Evolutionary conservation across 2,888 invertebrate genomes (phyloP).

Genomic region (Clunio marinus): DNA sequence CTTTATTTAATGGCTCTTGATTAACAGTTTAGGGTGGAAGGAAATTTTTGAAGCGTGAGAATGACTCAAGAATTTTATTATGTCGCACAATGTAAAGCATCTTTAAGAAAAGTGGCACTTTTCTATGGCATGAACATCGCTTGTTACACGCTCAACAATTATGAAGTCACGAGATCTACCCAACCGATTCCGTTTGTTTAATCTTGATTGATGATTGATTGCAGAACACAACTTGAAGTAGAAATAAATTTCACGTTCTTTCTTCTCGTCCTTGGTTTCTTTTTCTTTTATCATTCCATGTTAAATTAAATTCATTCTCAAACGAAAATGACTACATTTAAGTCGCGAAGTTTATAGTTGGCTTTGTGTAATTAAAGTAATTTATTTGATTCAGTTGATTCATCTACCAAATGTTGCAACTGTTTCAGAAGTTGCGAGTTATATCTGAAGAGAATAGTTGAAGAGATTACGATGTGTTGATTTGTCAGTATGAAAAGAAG

Average conservation of each 20-base stretch:
- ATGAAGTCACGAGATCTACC: background rate
- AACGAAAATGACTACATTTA: background rate
- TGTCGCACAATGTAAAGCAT: background rate
- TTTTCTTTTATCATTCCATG: no score
- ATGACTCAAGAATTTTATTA: background rate
- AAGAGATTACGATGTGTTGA: no score
- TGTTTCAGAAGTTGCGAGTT: no score
- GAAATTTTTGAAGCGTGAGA: background rate
- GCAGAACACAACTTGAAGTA: background rate
- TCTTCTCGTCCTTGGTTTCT: no score
- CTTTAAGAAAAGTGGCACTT: no score
- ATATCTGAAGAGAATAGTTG: no score
- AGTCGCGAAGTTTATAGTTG: no score
- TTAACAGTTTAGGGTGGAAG: background rate
- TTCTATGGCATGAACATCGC: background rate
- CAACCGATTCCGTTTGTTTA: background rate
- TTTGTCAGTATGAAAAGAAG: no score
- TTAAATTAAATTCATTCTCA: background rate
- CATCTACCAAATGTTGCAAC: background rate
- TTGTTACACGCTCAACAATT: background rate
- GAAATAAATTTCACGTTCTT: no score
- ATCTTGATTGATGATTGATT: constrained; percentile 10
- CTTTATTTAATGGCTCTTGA: constrained; percentile 8
- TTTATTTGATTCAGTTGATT: background rate
- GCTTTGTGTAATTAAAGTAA: background rate